Evolutionary conservation across 2,888 invertebrate species (phyloP).

Genomic region (Drosophila helvetica): DNA sequence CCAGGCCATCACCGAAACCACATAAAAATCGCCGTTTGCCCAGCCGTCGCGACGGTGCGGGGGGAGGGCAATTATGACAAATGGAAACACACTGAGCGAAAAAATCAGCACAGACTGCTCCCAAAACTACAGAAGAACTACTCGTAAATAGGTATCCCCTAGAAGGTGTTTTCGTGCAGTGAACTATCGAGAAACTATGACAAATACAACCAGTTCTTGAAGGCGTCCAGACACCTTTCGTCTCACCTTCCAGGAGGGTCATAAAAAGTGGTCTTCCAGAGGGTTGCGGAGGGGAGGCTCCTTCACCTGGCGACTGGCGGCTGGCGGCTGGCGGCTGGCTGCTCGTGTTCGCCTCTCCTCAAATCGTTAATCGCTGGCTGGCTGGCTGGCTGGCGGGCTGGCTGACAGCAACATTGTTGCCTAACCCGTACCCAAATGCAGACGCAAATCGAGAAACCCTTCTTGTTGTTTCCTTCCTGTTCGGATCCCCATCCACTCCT

Average conservation of each 20-base stretch:
- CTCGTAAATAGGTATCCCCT: no score
- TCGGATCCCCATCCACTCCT: background rate
- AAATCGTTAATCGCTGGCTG: slow-evolving; percentile 1
- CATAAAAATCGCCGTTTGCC: slow-evolving; percentile 7
- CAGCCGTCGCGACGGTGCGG: no score
- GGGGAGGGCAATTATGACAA: slow-evolving; percentile 40
- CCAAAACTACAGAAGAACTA: no score
- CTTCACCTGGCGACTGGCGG: background rate
- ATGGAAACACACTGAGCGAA: slow-evolving; percentile 5
- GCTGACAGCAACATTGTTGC: slow-evolving; percentile 11
- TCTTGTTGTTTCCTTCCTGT: slow-evolving; percentile 9
- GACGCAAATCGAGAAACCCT: background rate
- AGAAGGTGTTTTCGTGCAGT: background rate
- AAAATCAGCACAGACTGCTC: no score
- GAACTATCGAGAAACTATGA: background rate
- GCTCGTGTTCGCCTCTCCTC: background rate
- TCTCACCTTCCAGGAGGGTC: background rate
- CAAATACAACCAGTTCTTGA: background rate
- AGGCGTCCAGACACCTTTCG: background rate
- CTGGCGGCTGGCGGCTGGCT: background rate
- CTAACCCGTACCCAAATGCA: slow-evolving; percentile 5
- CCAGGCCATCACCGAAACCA: slow-evolving; percentile 20
- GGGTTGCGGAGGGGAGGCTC: background rate
- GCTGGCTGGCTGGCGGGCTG: slow-evolving; percentile 1
- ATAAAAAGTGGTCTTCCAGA: background rate